phyloP scores from a whole-genome alignment of 1,140 invertebrate species.

The Trissolcus basalis region DNA sequence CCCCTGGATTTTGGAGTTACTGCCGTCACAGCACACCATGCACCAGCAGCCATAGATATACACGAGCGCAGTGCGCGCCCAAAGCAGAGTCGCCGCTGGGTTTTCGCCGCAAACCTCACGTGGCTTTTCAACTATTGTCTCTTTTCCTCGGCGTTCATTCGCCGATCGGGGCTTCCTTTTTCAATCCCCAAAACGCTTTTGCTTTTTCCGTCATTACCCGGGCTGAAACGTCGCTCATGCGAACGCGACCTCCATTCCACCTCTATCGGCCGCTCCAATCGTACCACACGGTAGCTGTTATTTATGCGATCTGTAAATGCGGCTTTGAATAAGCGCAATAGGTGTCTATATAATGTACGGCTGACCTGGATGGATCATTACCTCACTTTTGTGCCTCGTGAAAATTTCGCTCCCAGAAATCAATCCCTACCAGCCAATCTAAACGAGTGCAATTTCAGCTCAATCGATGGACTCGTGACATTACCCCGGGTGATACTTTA shows the following conservation, averaged over 20 bases:
- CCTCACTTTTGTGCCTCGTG: too few species aligned
- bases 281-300: slow-evolving; percentile 67
- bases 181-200: neutral
- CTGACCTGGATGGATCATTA: too few species aligned
- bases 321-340: slow-evolving; percentile 66
- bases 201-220: slow-evolving; percentile 15
- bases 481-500: neutral
- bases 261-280: too few species aligned
- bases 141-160: slow-evolving; percentile 39
- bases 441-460: slow-evolving; percentile 4
- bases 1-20: slow-evolving; percentile 76
- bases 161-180: neutral
- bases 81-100: slow-evolving; percentile 47
- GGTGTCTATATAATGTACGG: too few species aligned
- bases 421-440: too few species aligned
- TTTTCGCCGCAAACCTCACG: slow-evolving; percentile 51
- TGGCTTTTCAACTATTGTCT: slow-evolving; percentile 49
- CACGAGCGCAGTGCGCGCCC: slow-evolving; percentile 49
- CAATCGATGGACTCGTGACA: slow-evolving; percentile 3
- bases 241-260: slow-evolving; percentile 71
- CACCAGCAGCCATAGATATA: slow-evolving; percentile 68
- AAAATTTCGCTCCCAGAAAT: too few species aligned
- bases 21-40: slow-evolving; percentile 73
- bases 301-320: slow-evolving; percentile 63
- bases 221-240: slow-evolving; percentile 53